phyloP scores from a whole-genome alignment of 2,113 vertebrate species.

The Marcusenius ussheri region DNA sequence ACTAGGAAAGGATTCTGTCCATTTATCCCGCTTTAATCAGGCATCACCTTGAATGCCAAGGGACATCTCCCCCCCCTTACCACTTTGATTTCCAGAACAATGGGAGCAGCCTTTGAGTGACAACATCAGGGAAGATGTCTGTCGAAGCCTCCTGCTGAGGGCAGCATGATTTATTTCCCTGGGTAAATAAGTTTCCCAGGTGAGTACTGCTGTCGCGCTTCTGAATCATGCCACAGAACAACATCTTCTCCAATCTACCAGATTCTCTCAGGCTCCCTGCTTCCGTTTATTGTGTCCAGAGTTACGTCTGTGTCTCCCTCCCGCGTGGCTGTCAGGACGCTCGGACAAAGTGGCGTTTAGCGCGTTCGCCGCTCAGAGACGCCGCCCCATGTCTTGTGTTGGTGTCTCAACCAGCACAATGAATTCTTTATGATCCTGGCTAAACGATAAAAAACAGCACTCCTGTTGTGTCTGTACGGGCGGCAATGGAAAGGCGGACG shows the following conservation, averaged over 20 bases:
- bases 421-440: not conserved
- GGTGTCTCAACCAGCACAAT: not conserved
- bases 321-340: not conserved
- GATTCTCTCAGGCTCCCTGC: not conserved
- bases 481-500: not conserved
- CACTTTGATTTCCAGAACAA: not conserved
- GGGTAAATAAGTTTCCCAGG: not conserved
- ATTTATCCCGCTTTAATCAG: slow-evolving; percentile 25
- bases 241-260: not conserved
- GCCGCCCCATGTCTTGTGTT: not conserved
- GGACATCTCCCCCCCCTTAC: not conserved
- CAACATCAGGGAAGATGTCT: not conserved
- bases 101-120: not conserved
- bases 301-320: not conserved
- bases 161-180: not conserved
- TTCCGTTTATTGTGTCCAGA: not conserved
- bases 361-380: not conserved
- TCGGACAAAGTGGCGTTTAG: not conserved
- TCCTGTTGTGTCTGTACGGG: not conserved
- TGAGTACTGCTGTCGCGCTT: not conserved
- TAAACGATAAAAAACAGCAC: not conserved
- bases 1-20: slow-evolving; percentile 11
- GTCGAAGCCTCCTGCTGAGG: not conserved
- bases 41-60: slow-evolving; percentile 9
- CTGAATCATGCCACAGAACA: not conserved